These are phyloP conservation scores for Calosoma granatense DNA, from an alignment of 1,140 invertebrate species.

Conservation along the genomic window DNA sequence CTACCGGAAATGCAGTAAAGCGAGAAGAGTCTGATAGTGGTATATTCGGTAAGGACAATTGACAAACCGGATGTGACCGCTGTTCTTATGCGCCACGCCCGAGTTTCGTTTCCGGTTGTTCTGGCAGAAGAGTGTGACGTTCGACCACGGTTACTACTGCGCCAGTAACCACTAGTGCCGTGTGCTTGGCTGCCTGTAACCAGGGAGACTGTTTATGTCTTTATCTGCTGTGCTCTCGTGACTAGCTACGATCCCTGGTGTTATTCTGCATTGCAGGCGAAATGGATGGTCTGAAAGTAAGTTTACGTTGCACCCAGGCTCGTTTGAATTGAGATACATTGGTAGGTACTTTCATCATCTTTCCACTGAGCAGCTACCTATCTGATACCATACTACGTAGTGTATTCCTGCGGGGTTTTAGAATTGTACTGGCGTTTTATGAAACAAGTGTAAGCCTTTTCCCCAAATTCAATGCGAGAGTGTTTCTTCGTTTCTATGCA, in stretches of 20 bases:
- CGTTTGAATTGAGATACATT: neutral
- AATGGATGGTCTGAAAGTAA: too few relatives aligned
- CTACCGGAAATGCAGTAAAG: too few relatives aligned
- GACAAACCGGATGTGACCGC: neutral
- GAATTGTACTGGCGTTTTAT: too few relatives aligned
- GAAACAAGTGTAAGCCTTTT: neutral
- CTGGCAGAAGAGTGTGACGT: neutral
- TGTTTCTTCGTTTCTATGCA: neutral
- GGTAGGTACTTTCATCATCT: too few relatives aligned
- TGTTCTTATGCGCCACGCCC: neutral
- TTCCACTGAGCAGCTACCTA: too few relatives aligned
- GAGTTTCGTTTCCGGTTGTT: neutral
- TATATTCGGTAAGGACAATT: neutral
- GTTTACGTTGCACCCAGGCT: neutral
- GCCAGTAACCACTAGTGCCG: neutral
- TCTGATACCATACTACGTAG: too few relatives aligned
- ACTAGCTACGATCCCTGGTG: neutral
- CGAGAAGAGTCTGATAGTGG: too few relatives aligned
- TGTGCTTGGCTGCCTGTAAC: neutral
- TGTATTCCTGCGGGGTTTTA: neutral
- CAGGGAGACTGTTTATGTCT: neutral
- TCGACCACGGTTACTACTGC: neutral
- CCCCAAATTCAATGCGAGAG: neutral
- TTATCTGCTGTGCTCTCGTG: neutral
- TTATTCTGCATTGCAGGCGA: neutral